Evolutionary conservation across 1,140 invertebrate genomes (phyloP).

Genomic region (Anthonomus grandis): DNA sequence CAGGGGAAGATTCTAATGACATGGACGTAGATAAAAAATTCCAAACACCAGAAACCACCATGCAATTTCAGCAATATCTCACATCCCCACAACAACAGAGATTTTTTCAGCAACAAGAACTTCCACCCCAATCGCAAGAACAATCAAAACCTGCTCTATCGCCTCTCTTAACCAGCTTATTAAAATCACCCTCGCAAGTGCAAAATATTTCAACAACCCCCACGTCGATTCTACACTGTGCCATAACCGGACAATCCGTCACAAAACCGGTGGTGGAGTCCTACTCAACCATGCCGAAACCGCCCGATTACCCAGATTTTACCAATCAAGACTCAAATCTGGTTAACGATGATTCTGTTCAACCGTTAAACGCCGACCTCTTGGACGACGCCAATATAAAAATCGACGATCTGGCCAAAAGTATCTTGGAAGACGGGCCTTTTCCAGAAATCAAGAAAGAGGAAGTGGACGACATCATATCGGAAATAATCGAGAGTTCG

Average conservation of each 20-base stretch:
- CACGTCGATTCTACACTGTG: conserved; percentile 51
- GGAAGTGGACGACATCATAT: conserved; percentile 47
- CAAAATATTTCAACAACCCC: conserved; percentile 38
- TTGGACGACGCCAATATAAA: conserved; percentile 43
- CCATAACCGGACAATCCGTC: conserved; percentile 42
- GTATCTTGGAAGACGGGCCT: conserved; percentile 43
- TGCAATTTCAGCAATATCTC: neutral
- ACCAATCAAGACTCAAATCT: conserved; percentile 19
- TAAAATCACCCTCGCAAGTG: conserved; percentile 67
- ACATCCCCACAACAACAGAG: conserved; percentile 15
- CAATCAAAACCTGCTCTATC: conserved; percentile 52
- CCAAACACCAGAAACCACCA: conserved; percentile 12
- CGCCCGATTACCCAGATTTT: conserved; percentile 27
- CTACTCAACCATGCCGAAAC: conserved; percentile 51
- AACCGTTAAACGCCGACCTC: conserved; percentile 30
- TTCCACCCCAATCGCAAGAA: conserved; percentile 15
- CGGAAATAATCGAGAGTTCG: conserved; percentile 45
- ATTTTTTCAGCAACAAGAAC: conserved; percentile 9
- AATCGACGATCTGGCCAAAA: conserved; percentile 45
- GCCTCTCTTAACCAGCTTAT: conserved; percentile 75
- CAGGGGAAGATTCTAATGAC: conserved; percentile 41
- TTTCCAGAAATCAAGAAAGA: conserved; percentile 47
- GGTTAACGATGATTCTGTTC: conserved; percentile 6
- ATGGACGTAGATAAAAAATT: conserved; percentile 43
- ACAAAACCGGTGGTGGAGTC: conserved; percentile 39